Conservation (phyloP, 2,113 vertebrate genomes). For the Saimiri boliviensis region DNA sequence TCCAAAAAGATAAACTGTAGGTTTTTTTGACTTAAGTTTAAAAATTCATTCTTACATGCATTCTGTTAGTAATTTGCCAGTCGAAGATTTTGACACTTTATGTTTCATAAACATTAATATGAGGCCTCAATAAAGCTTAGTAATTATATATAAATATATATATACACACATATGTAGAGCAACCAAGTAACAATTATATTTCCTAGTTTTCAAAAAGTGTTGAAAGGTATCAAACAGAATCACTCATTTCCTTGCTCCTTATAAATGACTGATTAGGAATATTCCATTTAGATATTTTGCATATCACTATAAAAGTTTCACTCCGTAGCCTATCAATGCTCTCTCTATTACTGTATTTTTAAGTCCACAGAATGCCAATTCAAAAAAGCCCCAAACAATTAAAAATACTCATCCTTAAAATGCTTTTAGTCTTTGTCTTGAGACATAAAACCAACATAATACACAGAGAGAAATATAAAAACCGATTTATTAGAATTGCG, state of each 20-base stretch:
- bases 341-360: background rate
- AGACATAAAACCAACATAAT: background rate
- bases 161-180: too few relatives aligned
- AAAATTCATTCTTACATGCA: background rate
- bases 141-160: background rate
- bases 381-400: background rate
- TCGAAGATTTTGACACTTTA: background rate
- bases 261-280: background rate
- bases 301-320: background rate
- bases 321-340: background rate
- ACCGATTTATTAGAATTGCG: background rate
- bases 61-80: background rate
- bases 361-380: background rate
- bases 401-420: background rate
- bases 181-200: background rate
- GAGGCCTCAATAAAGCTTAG: background rate
- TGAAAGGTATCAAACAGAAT: background rate
- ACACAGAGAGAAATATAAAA: background rate
- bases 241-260: background rate
- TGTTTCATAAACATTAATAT: background rate
- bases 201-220: background rate
- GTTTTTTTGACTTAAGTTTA: background rate
- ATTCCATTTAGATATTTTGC: background rate
- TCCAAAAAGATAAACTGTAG: background rate
- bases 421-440: background rate